phyloP scores from a whole-genome alignment of 2,797 vertebrate species.

The Arctocebus calabarensis region DNA sequence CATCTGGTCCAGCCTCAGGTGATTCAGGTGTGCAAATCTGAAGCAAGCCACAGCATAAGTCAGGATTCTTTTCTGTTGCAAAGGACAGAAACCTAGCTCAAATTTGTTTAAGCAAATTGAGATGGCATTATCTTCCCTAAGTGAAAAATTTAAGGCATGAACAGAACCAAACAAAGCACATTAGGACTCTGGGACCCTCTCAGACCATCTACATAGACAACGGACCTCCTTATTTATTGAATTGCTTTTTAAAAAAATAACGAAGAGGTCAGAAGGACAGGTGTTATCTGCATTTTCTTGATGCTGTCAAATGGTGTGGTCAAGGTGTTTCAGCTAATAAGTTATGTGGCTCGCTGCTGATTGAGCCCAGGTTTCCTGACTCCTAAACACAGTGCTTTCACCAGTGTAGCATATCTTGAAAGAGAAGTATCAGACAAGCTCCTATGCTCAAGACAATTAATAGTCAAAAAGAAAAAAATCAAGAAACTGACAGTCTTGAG shows the following conservation, averaged over 20 bases:
- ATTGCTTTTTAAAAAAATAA: not conserved
- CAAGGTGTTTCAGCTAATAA: not conserved
- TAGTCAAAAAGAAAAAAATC: not conserved
- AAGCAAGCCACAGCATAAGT: not conserved
- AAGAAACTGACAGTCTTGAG: not conserved
- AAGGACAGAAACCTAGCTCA: slow-evolving; percentile 8
- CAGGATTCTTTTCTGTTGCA: not conserved
- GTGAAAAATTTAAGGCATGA: slow-evolving; percentile 40
- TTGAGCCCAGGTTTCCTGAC: not conserved
- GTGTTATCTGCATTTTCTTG: slow-evolving; percentile 12
- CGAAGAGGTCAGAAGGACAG: not conserved
- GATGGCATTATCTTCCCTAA: not conserved
- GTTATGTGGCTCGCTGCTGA: not conserved
- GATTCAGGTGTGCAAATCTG: not conserved
- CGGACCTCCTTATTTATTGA: not conserved
- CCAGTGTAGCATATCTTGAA: not conserved
- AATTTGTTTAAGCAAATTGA: slow-evolving; percentile 18
- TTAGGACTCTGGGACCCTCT: not conserved
- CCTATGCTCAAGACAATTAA: slow-evolving; percentile 22
- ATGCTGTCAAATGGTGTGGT: not conserved
- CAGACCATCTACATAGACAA: slow-evolving; percentile 13
- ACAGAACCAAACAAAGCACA: not conserved
- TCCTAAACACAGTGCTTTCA: not conserved
- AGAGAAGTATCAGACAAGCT: slow-evolving; percentile 31
- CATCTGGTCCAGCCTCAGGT: not conserved